Percentiles rank a stretch among this genome's conserved stretches.
Conservation (phyloP, 2,888 invertebrate species). For the Apodemia duryi region DNA sequence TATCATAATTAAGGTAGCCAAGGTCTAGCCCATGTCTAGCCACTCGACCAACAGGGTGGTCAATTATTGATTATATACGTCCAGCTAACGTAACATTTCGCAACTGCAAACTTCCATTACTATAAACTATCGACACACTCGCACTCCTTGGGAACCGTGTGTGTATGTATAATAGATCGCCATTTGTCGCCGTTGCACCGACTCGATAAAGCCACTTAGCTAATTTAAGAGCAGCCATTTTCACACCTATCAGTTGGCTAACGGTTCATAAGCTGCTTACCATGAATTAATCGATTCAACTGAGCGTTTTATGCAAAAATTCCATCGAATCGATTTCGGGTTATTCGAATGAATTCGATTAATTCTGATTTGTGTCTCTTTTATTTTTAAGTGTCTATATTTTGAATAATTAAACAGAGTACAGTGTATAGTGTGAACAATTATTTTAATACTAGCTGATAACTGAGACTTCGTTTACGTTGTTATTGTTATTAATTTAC, state of each 20-base stretch:
- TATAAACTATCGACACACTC: background rate
- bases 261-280: slow-evolving; percentile 46
- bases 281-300: slow-evolving; percentile 27
- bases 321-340: background rate
- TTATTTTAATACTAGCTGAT: too few relatives aligned
- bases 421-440: too few relatives aligned
- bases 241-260: slow-evolving; percentile 46
- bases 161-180: slow-evolving; percentile 36
- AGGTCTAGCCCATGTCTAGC: too few relatives aligned
- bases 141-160: slow-evolving; percentile 17
- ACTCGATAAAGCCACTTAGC: slow-evolving; percentile 55
- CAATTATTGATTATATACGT: background rate
- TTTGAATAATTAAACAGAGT: too few relatives aligned
- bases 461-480: too few relatives aligned
- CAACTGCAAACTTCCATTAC: background rate
- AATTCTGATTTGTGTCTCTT: background rate
- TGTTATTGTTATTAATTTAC: too few relatives aligned
- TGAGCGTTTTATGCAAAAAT: slow-evolving; percentile 27
- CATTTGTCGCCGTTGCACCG: slow-evolving; percentile 45
- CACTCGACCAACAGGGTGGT: too few relatives aligned
- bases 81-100: background rate
- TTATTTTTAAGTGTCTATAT: background rate
- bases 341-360: slow-evolving; percentile 14
- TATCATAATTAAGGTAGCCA: too few relatives aligned
- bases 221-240: slow-evolving; percentile 50